Conservation (phyloP, 2,888 invertebrate species). For the Troglohyphantes excavatus region DNA sequence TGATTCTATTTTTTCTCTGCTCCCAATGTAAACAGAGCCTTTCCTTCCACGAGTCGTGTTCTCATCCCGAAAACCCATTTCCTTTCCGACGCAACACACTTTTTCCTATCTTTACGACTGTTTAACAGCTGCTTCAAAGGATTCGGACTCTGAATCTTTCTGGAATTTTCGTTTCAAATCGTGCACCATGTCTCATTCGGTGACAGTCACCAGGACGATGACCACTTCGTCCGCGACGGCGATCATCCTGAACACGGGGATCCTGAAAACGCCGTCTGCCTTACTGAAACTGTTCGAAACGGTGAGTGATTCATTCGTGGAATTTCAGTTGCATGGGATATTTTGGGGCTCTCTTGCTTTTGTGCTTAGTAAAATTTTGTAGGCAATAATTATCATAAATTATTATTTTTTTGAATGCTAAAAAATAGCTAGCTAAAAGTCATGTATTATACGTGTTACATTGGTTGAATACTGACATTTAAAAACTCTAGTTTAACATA, state of each 20-base stretch:
- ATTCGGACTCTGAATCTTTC: background rate
- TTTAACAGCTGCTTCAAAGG: conserved; percentile 13
- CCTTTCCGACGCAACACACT: no score
- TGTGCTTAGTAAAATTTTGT: no score
- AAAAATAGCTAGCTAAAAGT: no score
- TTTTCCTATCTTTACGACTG: no score
- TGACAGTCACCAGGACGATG: conserved; percentile 90
- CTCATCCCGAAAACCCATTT: background rate
- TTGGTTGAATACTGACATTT: no score
- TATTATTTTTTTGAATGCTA: no score
- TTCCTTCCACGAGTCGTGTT: no score
- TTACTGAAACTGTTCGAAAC: conserved; percentile 90
- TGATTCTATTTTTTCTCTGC: conserved; percentile 29
- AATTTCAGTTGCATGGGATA: background rate
- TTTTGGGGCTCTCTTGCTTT: background rate
- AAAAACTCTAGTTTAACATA: no score
- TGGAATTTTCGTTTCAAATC: background rate
- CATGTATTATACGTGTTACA: no score
- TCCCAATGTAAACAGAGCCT: conserved; percentile 56
- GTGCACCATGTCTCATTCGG: conserved; percentile 90
- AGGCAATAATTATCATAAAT: no score
- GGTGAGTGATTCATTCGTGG: conserved; percentile 84
- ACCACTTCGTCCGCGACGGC: conserved; percentile 90
- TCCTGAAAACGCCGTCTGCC: conserved; percentile 89
- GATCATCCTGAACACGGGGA: conserved; percentile 90